Base-by-base conservation (phyloP, 1,140 invertebrate genomes). In the Triops longicaudatus region DNA sequence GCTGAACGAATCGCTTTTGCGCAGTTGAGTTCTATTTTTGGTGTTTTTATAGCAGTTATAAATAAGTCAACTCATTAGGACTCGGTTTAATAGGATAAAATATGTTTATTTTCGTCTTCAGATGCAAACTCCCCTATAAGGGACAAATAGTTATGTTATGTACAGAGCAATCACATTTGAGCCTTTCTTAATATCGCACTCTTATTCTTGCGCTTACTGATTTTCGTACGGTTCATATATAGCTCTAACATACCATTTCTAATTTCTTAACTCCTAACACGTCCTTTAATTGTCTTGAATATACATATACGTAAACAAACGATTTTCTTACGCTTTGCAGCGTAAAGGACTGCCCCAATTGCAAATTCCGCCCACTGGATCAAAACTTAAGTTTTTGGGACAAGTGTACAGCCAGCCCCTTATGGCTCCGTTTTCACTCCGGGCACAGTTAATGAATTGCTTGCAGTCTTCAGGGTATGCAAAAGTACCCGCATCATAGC, bases 351-450 rank as follows among this genome's bases (percentile, higher is more conserved):
- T 76, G 14, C 77, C 77, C 92, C 92, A 95, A 83, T 95, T 95
- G 82, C 94, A 96, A 79, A 95, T 95, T 26, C 92, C 93, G 22
- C 93, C 93, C 5, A 94, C 89, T 0, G 92, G 92, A 83, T 95
- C 93, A 82, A 93, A 96, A 76, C 91, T 91, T 0, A 95, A 84
- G 28, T 90, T 90, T 77, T 90, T 89, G 0, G 93, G 93, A 82
- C 93, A 96, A 0, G 92, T 92, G 83, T 95, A 95, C 79, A 93
- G 92, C 88, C 92, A 95, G 1, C 92, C 93, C 0, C 92, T 83
- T 0, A 93, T 87, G n/a, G 71, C 41, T 43, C 41, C 79, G 80
- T 89, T 91, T 73, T 93, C 91, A 85, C 93, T 92, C 82, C 89
- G 89, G 0, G 93, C 91, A 82, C 93, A 95, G 9, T 91, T 92